Base-by-base conservation (phyloP, 2,797 vertebrate genomes). In the Amblyraja radiata region DNA sequence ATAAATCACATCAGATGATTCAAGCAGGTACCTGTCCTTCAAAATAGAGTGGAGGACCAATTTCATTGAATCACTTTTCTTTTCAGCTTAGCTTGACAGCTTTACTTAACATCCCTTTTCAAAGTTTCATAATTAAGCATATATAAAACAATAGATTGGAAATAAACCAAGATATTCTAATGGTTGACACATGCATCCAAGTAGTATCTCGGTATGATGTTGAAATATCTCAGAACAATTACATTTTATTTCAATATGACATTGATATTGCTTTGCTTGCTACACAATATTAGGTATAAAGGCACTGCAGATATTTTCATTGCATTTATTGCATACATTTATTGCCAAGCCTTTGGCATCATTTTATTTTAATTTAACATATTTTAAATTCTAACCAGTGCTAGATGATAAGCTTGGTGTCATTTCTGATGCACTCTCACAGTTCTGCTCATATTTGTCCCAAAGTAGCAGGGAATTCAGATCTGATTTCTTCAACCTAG, bases 81-180 rank as follows among this genome's bases (percentile, higher is more conserved):
- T 16, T 39, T 36, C 71, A 74, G 13, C 68, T 46, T 74, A 54
- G 32, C 8, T 36, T 74, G 84, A 88, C 84, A 88, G 21, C 61
- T n/a, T 32, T 65, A 63, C 13, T 46, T 73, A 46, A 23, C 36
- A 74, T 28, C 10, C 23, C 74, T 91, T 91, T 74, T 91, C 21
- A 46, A 91, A 74, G 39, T 46, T 74, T 73, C 90, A 91, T 91
- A 91, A 91, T 91, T 25, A 91, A 54, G 39, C 36, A 91, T 68
- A 13, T 32, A 23, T 71, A 65, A 32, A 68, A 36, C 2, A 32
- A 11, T 58, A 25, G 32, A 83, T 88, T 32, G 84, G 16, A 88
- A 16, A 73, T 25, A 11, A 28, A 54, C 36, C 71, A 73, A 36
- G 83, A 91, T 28, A 36, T 13, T 91, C 23, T 74, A 46, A 74